Evolutionary conservation across 2,888 invertebrate genomes (phyloP).

Genomic region (Drosophila putrida): DNA sequence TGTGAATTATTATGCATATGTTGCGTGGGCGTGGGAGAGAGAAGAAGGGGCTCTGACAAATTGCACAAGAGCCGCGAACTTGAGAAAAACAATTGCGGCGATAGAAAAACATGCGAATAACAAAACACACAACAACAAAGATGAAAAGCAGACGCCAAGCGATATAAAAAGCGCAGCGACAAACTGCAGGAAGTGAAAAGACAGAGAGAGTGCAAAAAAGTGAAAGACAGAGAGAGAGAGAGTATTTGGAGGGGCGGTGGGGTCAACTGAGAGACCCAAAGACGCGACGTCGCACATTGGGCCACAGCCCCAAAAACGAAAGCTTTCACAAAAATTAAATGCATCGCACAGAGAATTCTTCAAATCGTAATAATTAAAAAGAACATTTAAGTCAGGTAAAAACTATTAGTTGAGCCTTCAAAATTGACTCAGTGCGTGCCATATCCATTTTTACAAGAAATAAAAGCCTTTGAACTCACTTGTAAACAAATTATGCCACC

Average conservation of each 20-base stretch:
- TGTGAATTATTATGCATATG: conserved; percentile 74
- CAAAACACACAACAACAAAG: conserved; percentile 35
- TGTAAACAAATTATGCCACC: no score
- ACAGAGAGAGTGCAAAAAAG: not conserved
- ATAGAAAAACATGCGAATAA: conserved; percentile 71
- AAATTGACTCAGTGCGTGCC: no score
- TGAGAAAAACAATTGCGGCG: conserved; percentile 73
- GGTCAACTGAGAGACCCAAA: not conserved
- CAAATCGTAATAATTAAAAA: no score
- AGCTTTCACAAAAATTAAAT: no score
- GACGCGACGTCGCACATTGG: not conserved
- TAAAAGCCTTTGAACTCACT: no score
- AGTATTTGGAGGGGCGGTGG: not conserved
- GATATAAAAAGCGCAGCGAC: conserved; percentile 59
- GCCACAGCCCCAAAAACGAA: no score
- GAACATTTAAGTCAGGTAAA: no score
- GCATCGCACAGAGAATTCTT: no score
- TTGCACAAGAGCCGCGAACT: conserved; percentile 74
- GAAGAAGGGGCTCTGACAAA: conserved; percentile 49
- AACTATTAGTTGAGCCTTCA: no score
- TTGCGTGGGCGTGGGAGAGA: conserved; percentile 8
- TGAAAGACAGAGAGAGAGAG: conserved; percentile 3
- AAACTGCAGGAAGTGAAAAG: conserved; percentile 62
- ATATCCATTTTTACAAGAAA: no score
- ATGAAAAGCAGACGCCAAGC: conserved; percentile 40